Evolutionary conservation across 1,140 invertebrate genomes (phyloP).

Genomic region (Amphibalanus amphitrite): DNA sequence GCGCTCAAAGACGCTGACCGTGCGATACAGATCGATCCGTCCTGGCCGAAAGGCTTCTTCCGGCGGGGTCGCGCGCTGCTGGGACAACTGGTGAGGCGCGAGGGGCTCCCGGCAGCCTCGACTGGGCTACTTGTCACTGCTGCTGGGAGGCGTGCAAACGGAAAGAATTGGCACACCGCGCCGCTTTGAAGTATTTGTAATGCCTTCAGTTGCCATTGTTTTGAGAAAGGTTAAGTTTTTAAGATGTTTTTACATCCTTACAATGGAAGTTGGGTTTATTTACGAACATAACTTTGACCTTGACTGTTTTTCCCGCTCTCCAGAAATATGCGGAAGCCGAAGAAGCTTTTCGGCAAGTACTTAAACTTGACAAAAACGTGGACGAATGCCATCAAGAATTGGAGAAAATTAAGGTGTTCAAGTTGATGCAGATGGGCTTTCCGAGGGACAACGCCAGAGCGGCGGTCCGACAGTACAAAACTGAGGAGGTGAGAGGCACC

Average conservation of each 20-base stretch:
- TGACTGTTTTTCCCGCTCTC: no score
- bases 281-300: no score
- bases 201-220: no score
- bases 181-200: no score
- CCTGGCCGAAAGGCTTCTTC: slow-evolving; percentile 36
- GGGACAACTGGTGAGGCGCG: slow-evolving; percentile 31
- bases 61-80: slow-evolving; percentile 33
- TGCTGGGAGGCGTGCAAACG: no score
- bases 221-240: no score
- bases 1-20: slow-evolving; percentile 35
- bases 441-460: slow-evolving; percentile 26
- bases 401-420: slow-evolving; percentile 26
- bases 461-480: slow-evolving; percentile 28
- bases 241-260: no score
- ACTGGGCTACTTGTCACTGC: no score
- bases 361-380: slow-evolving; percentile 33
- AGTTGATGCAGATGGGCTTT: slow-evolving; percentile 35
- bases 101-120: no score
- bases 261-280: no score
- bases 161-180: no score
- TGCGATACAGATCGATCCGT: slow-evolving; percentile 30
- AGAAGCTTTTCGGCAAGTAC: slow-evolving; percentile 33
- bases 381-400: slow-evolving; percentile 33
- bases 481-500: slow-evolving; percentile 22
- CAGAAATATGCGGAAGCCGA: slow-evolving; percentile 32